phyloP scores from a whole-genome alignment of 2,797 vertebrate species.

The Pseudomugil tenellus region DNA sequence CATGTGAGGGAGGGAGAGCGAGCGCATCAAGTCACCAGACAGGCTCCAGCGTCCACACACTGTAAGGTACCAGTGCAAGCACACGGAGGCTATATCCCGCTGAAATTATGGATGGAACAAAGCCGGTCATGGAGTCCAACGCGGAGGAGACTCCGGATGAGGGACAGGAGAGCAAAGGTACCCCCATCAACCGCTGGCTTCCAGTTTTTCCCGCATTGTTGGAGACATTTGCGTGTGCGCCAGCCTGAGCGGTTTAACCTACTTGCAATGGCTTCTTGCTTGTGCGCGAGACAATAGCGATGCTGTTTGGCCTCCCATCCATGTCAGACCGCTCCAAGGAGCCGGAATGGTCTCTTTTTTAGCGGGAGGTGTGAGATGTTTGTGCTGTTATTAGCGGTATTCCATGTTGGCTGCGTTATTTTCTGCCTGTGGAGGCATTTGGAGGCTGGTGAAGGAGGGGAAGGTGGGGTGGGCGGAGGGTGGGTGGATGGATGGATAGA shows the following conservation, averaged over 20 bases:
- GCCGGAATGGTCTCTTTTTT: background rate
- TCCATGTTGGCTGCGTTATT: constrained; percentile 8
- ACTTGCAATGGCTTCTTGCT: constrained; percentile 66
- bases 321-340: constrained; percentile 4
- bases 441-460: constrained; percentile 11
- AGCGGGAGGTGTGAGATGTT: constrained; percentile 1
- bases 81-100: constrained; percentile 85
- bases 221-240: constrained; percentile 76
- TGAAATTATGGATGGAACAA: constrained; percentile 91
- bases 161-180: constrained; percentile 98
- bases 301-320: constrained; percentile 15
- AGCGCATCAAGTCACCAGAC: constrained; percentile 77
- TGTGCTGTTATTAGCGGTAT: background rate
- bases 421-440: constrained; percentile 27
- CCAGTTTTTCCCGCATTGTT: constrained; percentile 26
- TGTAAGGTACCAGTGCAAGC: constrained; percentile 61
- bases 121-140: constrained; percentile 96
- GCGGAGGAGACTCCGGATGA: constrained; percentile 94
- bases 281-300: constrained; percentile 67
- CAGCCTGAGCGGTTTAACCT: constrained; percentile 72
- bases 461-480: constrained; percentile 12
- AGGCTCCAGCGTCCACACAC: constrained; percentile 61
- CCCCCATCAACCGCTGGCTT: constrained; percentile 28
- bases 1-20: constrained; percentile 38
- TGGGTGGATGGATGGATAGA: constrained; percentile 22